These are phyloP conservation scores for Pygoscelis adeliae DNA, from an alignment of 2,113 vertebrate genomes.

Conservation along the genomic window DNA sequence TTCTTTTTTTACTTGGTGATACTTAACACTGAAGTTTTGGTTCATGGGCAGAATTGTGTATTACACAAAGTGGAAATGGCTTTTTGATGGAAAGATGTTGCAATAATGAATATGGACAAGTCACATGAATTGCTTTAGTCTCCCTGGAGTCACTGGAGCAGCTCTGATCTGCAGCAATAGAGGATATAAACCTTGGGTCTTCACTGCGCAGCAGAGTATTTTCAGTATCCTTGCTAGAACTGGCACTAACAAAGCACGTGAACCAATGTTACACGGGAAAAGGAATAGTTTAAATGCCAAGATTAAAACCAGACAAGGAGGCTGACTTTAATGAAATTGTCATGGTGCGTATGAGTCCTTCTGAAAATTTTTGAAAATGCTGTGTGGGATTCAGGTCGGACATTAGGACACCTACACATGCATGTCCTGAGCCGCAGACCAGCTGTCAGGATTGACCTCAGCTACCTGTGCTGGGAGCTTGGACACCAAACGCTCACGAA, in stretches of 20 bases:
- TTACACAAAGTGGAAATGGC: background rate
- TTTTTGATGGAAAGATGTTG: background rate
- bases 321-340: background rate
- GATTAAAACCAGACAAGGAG: background rate
- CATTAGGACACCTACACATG: background rate
- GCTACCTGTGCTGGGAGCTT: background rate
- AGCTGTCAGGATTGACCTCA: background rate
- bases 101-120: background rate
- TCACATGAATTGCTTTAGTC: background rate
- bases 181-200: background rate
- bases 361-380: background rate
- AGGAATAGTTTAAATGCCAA: background rate
- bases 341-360: background rate
- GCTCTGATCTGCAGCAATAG: background rate
- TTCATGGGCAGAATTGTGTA: fast-evolving
- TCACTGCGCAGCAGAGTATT: background rate
- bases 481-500: fast-evolving
- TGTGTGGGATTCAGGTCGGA: background rate
- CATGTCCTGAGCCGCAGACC: background rate
- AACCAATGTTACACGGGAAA: background rate
- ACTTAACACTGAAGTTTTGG: background rate
- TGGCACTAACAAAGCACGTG: background rate
- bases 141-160: background rate
- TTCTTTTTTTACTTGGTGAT: background rate
- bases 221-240: background rate